Base-by-base conservation (phyloP, 2,113 vertebrate species). In the Cynopterus brachyotis region DNA sequence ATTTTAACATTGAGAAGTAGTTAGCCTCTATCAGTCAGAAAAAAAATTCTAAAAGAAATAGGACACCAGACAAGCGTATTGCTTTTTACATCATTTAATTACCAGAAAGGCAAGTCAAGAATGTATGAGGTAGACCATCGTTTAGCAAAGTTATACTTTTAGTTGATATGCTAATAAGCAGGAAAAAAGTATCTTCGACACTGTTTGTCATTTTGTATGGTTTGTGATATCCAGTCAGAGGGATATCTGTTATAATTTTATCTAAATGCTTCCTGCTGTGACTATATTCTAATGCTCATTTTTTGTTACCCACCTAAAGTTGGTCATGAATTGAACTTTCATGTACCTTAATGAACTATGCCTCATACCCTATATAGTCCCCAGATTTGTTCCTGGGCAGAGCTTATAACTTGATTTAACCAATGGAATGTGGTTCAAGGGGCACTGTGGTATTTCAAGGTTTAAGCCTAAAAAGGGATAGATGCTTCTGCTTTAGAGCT, bases 11-110 rank as follows among this genome's bases (percentile, higher is more conserved):
- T 91, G 37, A 30, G 69, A 94, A 59, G 35, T 79, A 26, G 5
- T 50, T 83, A 89, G 19, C 3, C 8, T 45, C 69, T 73, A 91
- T 32, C 50, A n/a, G 60, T 80, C 3, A 22, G 4, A 92, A 89
- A 92, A 84, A 83, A 83, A 60, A 69, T 64, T 94, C 32, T 70
- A n/a, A 73, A 73, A 45, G 80, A 80, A 89, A 57, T 89, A 64
- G 26, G 50, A 75, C 3, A 45, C 30, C 10, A 85, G 60, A 57
- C 6, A 75, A 13, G 89, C 70, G 5, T 62, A 90, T 90, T 82
- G 45, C 28, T 28, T 70, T 89, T 64, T 28, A 59, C 3, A 64
- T 66, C 12, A 62, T 75, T 87, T 83, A 50, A 42, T 79, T 93
- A 5, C 83, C 55, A 94, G 3, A 2, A 84, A 75, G 1, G 26